Evolutionary conservation across 2,888 invertebrate species (phyloP), one percentile per base, ranked within the genome.

Genomic region (Dynastes hyllus): DNA sequence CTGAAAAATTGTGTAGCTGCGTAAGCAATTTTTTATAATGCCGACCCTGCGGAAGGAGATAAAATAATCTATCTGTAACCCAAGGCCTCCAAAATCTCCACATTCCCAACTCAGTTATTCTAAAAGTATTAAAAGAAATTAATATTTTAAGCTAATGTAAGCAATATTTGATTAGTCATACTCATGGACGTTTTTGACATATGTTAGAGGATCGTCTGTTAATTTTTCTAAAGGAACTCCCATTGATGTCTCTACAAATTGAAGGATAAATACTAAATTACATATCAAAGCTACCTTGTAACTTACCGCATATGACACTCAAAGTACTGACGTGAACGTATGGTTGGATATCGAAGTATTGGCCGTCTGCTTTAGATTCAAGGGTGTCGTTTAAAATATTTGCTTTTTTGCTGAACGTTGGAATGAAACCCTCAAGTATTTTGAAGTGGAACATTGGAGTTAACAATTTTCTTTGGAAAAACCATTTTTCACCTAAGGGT

Each of bases 371-470:
- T 76, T 83, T 81, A 11, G 32, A 70, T 1, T 11, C 27, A 4
- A 70, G 53, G 3, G 22, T 32, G n/a, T 70, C 32, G 27, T 29
- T 55, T 13, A 70, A n/a, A 13, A 29, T 85, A 81, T 86, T 86
- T 85, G 81, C 86, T 85, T 87, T 86, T 79, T 85, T 84, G 6
- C 82, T 81, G 77, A 87, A 86, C 27, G 84, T 83, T 71, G 85
- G 85, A 27, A 82, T 82, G 78, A 87, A 86, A 55, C 79, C 78
- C 77, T 87, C 87, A 66, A 87, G 79, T 40, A 86, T 84, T 81
- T 84, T 84, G 81, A 87, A 87, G 79, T 87, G 87, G 78, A 87
- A 87, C 27, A 86, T 83, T n/a, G 86, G 85, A 9, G 86, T 86
- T 79, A 86, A 81, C 65, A 86, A 61, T 79, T 84, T 85, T 32